These are phyloP conservation scores for Caenorhabditis remanei DNA, from an alignment of 1,140 invertebrate genomes.

Conservation along the genomic window DNA sequence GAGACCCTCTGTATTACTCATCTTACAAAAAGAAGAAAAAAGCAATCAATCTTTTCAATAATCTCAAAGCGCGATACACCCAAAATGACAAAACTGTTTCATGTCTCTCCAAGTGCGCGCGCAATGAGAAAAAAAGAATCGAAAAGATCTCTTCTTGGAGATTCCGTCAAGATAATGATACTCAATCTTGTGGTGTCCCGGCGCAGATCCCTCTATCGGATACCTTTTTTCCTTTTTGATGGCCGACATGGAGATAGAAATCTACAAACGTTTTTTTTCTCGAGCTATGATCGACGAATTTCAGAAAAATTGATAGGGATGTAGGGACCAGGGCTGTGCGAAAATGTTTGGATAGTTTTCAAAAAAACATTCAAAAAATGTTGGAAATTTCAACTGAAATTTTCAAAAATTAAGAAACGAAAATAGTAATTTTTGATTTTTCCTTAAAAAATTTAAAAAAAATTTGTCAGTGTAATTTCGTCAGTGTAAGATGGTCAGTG, in stretches of 20 bases:
- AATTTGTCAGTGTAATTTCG: no score
- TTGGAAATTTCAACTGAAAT: no score
- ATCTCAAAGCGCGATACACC: neutral
- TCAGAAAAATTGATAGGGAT: no score
- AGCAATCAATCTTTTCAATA: constrained; percentile 2
- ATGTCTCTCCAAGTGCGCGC: neutral
- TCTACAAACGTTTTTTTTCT: no score
- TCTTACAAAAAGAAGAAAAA: neutral
- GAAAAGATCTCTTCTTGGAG: neutral
- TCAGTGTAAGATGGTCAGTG: no score
- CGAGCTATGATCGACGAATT: no score
- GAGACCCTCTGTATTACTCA: neutral
- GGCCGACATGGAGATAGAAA: neutral
- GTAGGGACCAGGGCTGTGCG: no score
- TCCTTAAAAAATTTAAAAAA: no score
- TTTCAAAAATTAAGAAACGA: no score
- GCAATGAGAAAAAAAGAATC: neutral
- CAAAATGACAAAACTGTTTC: neutral
- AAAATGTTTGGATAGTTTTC: no score
- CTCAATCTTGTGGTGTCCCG: constrained; percentile 32
- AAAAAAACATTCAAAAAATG: no score
- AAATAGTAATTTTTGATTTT: no score
- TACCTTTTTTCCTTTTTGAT: constrained; percentile 17
- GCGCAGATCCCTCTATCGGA: neutral
- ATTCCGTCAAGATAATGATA: constrained; percentile 41